These are phyloP conservation scores for Himalopsyche tibetana DNA, from an alignment of 2,888 invertebrate species.

Conservation along the genomic window DNA sequence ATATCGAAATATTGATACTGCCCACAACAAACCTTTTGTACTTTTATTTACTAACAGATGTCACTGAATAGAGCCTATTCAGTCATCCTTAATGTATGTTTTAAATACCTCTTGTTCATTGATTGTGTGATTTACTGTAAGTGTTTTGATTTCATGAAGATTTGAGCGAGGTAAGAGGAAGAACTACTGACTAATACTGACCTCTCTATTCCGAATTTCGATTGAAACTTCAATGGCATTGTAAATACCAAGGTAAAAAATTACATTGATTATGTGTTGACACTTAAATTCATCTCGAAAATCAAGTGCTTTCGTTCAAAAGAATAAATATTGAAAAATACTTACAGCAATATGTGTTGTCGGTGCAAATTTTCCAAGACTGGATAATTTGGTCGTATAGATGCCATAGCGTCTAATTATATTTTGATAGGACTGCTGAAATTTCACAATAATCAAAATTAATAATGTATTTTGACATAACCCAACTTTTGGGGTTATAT, in stretches of 20 bases:
- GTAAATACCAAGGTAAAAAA: not conserved
- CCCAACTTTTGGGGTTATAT: conserved; percentile 45
- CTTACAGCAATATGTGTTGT: conserved; percentile 61
- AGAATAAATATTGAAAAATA: not conserved
- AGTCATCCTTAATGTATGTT: too few relatives aligned
- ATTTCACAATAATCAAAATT: conserved; percentile 45
- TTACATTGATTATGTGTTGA: not conserved
- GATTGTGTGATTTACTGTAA: too few relatives aligned
- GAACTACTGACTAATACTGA: too few relatives aligned
- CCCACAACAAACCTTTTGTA: too few relatives aligned
- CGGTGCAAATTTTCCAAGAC: conserved; percentile 52
- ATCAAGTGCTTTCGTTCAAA: too few relatives aligned
- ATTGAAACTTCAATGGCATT: not conserved
- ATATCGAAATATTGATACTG: too few relatives aligned
- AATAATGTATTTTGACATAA: conserved; percentile 50
- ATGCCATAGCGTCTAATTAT: conserved; percentile 58
- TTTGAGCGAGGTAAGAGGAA: too few relatives aligned
- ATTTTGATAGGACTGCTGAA: conserved; percentile 62
- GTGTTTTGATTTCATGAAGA: too few relatives aligned
- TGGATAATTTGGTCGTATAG: conserved; percentile 57
- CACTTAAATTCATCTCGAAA: too few relatives aligned
- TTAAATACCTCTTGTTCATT: too few relatives aligned
- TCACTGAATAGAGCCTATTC: too few relatives aligned
- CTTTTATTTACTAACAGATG: too few relatives aligned
- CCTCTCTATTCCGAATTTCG: not conserved